Evolutionary conservation across 1,140 invertebrate genomes (phyloP).

Genomic region (Drosophila elegans): DNA sequence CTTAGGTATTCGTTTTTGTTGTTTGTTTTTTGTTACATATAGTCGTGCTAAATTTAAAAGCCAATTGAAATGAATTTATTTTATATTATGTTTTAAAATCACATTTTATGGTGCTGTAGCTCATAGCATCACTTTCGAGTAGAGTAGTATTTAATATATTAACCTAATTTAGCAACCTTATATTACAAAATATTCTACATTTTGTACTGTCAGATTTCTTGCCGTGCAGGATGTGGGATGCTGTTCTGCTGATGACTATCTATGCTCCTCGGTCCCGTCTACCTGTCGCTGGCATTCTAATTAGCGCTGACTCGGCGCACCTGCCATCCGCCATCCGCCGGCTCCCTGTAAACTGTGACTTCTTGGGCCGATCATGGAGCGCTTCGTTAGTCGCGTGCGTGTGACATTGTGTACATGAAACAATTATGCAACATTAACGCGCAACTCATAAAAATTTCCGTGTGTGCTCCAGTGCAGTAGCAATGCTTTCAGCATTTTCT

Average conservation of each 20-base stretch:
- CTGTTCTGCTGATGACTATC: constrained; percentile 42
- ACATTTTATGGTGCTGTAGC: no score
- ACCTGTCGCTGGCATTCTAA: constrained; percentile 52
- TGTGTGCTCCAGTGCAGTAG: constrained; percentile 2
- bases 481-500: constrained; percentile 9
- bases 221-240: neutral
- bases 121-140: no score
- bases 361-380: constrained; percentile 37
- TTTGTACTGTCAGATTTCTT: neutral
- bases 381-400: constrained; percentile 66
- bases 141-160: no score
- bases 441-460: constrained; percentile 39
- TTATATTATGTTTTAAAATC: no score
- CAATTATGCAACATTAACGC: constrained; percentile 74
- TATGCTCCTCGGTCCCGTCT: neutral
- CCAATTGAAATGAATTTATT: no score
- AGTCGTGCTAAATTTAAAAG: no score
- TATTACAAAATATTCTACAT: neutral
- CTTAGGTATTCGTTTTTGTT: no score
- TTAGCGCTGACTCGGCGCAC: constrained; percentile 54
- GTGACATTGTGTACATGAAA: constrained; percentile 65
- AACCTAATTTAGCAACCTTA: no score
- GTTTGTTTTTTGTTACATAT: no score
- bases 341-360: constrained; percentile 2
- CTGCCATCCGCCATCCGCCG: constrained; percentile 18